These are phyloP conservation scores for Diadumene lineata DNA, from an alignment of 92 coral and sea anemone genomes.

Conservation along the genomic window DNA sequence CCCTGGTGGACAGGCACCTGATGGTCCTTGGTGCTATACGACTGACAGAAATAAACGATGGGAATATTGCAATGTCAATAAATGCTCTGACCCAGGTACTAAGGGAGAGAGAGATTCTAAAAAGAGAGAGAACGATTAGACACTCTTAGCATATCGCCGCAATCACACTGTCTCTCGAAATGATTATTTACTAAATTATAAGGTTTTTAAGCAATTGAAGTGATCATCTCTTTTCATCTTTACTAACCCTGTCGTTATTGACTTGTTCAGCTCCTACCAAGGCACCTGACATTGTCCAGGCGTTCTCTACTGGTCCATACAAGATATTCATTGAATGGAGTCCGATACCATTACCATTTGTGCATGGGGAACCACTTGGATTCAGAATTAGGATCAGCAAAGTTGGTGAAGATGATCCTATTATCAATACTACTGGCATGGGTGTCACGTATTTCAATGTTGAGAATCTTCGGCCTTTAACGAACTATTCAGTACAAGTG, in stretches of 20 bases:
- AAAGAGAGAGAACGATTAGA: neutral
- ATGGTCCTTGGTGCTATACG: slow-evolving; percentile 86
- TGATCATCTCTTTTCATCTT: too few relatives aligned
- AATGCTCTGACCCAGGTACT: slow-evolving; percentile 47
- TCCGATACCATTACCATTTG: slow-evolving; percentile 34
- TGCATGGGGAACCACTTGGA: slow-evolving; percentile 43
- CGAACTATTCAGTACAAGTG: slow-evolving; percentile 43
- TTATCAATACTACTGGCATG: neutral
- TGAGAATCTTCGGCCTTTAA: slow-evolving; percentile 42
- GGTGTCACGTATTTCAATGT: slow-evolving; percentile 2
- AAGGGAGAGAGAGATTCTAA: neutral
- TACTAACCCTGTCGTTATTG: too few relatives aligned
- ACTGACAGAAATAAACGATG: slow-evolving; percentile 50
- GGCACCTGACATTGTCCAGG: slow-evolving; percentile 28
- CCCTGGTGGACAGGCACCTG: slow-evolving; percentile 68
- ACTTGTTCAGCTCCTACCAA: slow-evolving; percentile 37
- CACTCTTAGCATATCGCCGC: too few relatives aligned
- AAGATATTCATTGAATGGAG: slow-evolving; percentile 42
- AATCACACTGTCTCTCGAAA: neutral
- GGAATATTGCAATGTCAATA: slow-evolving; percentile 68
- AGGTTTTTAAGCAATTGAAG: too few relatives aligned
- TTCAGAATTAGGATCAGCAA: slow-evolving; percentile 7
- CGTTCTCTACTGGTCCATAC: slow-evolving; percentile 21
- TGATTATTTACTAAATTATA: neutral
- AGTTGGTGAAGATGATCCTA: neutral